These are phyloP conservation scores for Folsomia manolachei DNA, from an alignment of 2,888 invertebrate genomes.

Conservation along the genomic window DNA sequence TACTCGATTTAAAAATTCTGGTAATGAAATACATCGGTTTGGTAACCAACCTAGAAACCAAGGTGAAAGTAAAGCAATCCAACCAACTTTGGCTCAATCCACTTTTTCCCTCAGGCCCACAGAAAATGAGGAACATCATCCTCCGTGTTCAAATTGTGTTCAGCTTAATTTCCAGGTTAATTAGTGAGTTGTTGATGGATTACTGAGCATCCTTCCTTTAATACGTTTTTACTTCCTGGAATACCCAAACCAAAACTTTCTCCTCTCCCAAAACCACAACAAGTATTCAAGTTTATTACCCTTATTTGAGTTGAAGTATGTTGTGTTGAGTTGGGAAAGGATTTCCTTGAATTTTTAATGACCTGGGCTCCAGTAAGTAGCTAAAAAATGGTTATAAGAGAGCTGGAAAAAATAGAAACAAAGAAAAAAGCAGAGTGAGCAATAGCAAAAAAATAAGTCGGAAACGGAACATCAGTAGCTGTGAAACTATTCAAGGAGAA, in stretches of 20 bases:
- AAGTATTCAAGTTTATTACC: not conserved
- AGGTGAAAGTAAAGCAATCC: no score
- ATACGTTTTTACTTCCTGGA: not conserved
- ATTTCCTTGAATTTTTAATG: constrained; percentile 7
- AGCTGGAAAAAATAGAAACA: no score
- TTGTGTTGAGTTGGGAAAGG: not conserved
- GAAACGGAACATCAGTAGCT: not conserved
- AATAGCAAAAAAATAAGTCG: no score
- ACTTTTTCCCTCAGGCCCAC: no score
- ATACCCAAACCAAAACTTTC: not conserved
- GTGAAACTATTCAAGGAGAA: not conserved
- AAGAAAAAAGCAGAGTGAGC: no score
- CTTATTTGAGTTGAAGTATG: not conserved
- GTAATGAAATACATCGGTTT: no score
- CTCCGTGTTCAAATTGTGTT: not conserved
- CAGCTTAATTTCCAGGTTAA: not conserved
- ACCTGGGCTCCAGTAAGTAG: constrained; percentile 3
- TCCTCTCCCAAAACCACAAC: not conserved
- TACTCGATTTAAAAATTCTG: constrained; percentile 31
- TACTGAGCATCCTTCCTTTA: no score
- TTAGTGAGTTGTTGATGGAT: no score
- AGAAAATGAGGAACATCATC: no score
- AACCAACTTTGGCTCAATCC: no score
- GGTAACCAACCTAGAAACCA: no score
- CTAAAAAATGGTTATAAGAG: not conserved